Evolutionary conservation across 1,140 invertebrate species (phyloP), one percentile per base, ranked within the genome.

Genomic region (Drosophila pruinosa): DNA sequence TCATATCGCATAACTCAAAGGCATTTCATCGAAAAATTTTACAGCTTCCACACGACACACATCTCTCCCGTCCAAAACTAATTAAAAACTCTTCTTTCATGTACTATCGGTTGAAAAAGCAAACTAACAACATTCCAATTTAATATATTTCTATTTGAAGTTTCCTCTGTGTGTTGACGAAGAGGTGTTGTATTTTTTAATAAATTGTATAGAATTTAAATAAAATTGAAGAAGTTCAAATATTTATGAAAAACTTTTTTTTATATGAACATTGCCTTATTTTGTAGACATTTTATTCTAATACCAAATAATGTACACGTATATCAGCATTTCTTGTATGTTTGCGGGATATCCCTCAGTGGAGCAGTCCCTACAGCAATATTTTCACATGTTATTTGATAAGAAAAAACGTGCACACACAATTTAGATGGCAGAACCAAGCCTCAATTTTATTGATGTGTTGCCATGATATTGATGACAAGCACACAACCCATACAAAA

Each of bases 21-120:
- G 28, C 39, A 48, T 61, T 70, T 58, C 26, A 39, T 39, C 34
- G 14, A 14, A 10, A 39, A 22, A 39, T 54, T 67, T 76, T 57
- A 62, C 50, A 45, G 38, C 24, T 24, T 24, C 15, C 43, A 28
- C 21, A 43, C 39, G 43, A 39, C 14, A 50, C 22, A 19, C 58
- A 36, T 26, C 12, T 14, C 50, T 54, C 12, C 15, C 50, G 31
- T 14, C 17, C 14, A 73, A 75, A 64, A 59, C 54, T 85, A 83
- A 83, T 83, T 83, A 78, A 78, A 83, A 79, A 70, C 67, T 70
- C 72, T 85, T 72, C 63, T 85, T 72, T n/a, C 53, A 39, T 53
- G 57, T 72, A 56, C 77, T 64, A 41, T 36, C 31, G 34, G 12
- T 15, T 57, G 50, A 47, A 72, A 45, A 74, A 48, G 34, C 67